These are phyloP conservation scores for Magallana nippona DNA, from an alignment of 2,888 invertebrate genomes.

Conservation along the genomic window DNA sequence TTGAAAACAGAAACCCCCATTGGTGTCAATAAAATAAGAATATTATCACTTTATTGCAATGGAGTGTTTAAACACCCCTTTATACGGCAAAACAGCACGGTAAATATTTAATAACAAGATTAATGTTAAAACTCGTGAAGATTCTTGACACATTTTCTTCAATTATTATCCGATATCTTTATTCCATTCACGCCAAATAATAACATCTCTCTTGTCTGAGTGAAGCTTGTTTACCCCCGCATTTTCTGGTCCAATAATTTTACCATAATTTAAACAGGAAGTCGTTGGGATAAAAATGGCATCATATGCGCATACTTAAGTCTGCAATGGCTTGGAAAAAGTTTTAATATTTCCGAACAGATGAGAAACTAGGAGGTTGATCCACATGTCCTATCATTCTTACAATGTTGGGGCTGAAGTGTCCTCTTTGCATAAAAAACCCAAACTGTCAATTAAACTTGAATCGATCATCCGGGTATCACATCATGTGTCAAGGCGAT, in stretches of 20 bases:
- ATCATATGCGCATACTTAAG: conserved; percentile 33
- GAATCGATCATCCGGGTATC: conserved; percentile 48
- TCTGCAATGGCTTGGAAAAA: background rate
- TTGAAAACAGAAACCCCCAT: background rate
- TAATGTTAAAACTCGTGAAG: conserved; percentile 10
- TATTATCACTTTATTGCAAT: background rate
- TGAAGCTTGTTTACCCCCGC: conserved; percentile 2
- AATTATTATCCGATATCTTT: conserved; percentile 30
- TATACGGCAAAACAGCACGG: background rate
- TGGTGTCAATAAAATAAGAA: background rate
- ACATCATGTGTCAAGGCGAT: conserved; percentile 42
- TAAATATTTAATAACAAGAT: conserved; percentile 18
- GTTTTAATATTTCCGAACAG: conserved; percentile 4
- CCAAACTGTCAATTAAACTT: conserved; percentile 44
- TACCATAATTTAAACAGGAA: conserved; percentile 28
- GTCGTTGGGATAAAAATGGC: conserved; percentile 25
- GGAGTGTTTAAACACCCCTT: background rate
- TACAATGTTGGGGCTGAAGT: conserved; percentile 30
- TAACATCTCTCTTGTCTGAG: background rate
- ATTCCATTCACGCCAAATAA: conserved; percentile 17
- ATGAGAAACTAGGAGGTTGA: conserved; percentile 25
- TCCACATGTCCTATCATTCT: conserved; percentile 31
- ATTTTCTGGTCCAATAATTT: background rate
- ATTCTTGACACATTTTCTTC: background rate
- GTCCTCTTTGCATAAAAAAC: conserved; percentile 51